Percentiles rank a stretch among this genome's conserved stretches.
These are phyloP conservation scores for Pandemis cinnamomeana DNA, from an alignment of 2,888 invertebrate genomes.

Conservation along the genomic window DNA sequence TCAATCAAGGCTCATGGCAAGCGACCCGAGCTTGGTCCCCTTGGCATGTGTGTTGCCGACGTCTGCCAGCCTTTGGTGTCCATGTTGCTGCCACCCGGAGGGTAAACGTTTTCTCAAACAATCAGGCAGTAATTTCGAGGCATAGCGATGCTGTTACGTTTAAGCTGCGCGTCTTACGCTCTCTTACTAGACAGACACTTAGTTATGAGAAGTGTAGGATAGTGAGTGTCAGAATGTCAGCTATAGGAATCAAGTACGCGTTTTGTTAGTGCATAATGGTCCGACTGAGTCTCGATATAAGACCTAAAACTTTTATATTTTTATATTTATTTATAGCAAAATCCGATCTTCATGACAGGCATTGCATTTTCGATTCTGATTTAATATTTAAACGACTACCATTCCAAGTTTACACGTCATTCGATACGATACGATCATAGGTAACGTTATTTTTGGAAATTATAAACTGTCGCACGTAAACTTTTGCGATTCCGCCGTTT, in stretches of 20 bases:
- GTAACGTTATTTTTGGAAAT: slow-evolving; percentile 19
- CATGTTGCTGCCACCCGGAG: too few relatives aligned
- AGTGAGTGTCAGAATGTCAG: not conserved
- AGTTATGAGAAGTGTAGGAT: not conserved
- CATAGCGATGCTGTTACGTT: not conserved
- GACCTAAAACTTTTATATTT: slow-evolving; percentile 47
- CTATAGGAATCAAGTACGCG: not conserved
- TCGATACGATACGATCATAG: not conserved
- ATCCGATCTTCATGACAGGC: slow-evolving; percentile 37
- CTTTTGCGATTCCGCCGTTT: not conserved
- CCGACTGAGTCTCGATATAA: slow-evolving; percentile 13
- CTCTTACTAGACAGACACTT: not conserved
- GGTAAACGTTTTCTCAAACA: not conserved
- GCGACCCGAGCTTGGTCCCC: too few relatives aligned
- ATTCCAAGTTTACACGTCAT: slow-evolving; percentile 29
- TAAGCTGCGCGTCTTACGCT: not conserved
- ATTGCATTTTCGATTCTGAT: slow-evolving; percentile 15
- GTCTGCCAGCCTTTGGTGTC: too few relatives aligned
- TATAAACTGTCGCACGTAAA: not conserved
- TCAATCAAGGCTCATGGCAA: too few relatives aligned
- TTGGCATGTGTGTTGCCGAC: too few relatives aligned
- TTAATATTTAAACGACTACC: slow-evolving; percentile 17
- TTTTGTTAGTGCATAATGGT: slow-evolving; percentile 4
- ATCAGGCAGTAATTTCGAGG: not conserved
- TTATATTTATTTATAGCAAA: slow-evolving; percentile 49